Base-by-base conservation (phyloP, 2,888 invertebrate genomes). In the Folsomia manolachei region DNA sequence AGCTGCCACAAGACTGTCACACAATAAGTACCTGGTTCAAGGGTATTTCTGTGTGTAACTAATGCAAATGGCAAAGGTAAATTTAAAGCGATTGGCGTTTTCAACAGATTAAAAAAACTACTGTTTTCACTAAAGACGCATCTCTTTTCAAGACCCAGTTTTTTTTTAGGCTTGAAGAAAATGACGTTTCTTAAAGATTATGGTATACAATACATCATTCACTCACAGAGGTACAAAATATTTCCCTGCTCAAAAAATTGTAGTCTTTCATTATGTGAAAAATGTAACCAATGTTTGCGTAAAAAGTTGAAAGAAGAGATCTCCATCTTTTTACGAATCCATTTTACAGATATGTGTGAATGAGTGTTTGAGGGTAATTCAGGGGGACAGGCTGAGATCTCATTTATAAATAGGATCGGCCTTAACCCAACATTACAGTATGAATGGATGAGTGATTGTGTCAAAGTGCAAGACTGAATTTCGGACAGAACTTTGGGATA, bases 171-270 rank as follows among this genome's bases (percentile, higher is more conserved):
- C n/a, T n/a, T n/a, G 19, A 56, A 56, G n/a, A 56, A 56, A 19
- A 56, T 56, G n/a, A 56, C n/a, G 56, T 56, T 56, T 39, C 14
- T 39, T 4, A 60, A n/a, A 4, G n/a, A 63, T 23, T 63, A n/a
- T 25, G n/a, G n/a, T n/a, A n/a, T n/a, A n/a, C n/a, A n/a, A n/a
- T n/a, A n/a, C n/a, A n/a, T n/a, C n/a, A 63, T 39, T 21, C 39
- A 67, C 67, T 67, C 67, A 52, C 11, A 7, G 67, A 67, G 56
- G 67, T 67, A 67, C 67, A 67, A 67, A 52, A 76, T 79, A 79
- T 78, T 79, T 79, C 79, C 79, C 79, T 78, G 79, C 77, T 79
- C 77, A 78, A 78, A 71, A 76, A 78, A 76, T 77, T 78, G 75
- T 78, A 77, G 79, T 79, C 79, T 79, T 79, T 79, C 79, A 79